Base-by-base conservation (phyloP, 2,113 vertebrate genomes). In the Nannospalax galili region DNA sequence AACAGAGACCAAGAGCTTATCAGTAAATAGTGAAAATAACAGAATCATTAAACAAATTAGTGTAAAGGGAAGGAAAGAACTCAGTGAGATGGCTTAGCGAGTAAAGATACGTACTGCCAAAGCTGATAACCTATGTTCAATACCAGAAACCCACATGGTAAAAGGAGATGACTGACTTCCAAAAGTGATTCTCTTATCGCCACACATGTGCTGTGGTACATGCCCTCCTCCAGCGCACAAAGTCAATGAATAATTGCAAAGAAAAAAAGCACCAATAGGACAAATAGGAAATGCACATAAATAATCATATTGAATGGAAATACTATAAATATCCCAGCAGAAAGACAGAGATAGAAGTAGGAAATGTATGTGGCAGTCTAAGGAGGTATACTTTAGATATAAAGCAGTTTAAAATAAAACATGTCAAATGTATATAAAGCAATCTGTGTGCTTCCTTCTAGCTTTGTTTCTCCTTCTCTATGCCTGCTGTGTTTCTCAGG, bases 291-390 rank as follows among this genome's bases (percentile, higher is more conserved):
- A 69, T 19, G 91, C 3, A 56, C 37, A 70, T 6, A 84, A 48
- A 72, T 73, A 88, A 78, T 56, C 88, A 75, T 30, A 96, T 60
- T 93, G 88, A 92, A 78, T 92, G 0, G 85, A 84, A 93, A 81
- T 92, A 48, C 17, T 93, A 42, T 65, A 90, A 88, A 82, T 16
- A 88, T 1, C 8, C 45, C 75, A 93, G 40, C 32, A 89, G 4
- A 82, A 92, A 94, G 73, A 48, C 62, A 72, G 6, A 92, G 82
- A 91, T 85, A 67, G 22, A 82, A 45, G 69, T 16, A 32, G 4
- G 12, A 73, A 35, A 78, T 65, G 37, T 40, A 40, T 40, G 32
- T n/a, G 28, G 30, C 26, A 30, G 9, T 60, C 42, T 94, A 92
- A 80, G 77, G 48, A 91, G 92, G 92, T 62, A 5, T 4, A 87